Evolutionary conservation across 2,113 vertebrate genomes (phyloP).

Genomic region (Typhlomys cinereus): DNA sequence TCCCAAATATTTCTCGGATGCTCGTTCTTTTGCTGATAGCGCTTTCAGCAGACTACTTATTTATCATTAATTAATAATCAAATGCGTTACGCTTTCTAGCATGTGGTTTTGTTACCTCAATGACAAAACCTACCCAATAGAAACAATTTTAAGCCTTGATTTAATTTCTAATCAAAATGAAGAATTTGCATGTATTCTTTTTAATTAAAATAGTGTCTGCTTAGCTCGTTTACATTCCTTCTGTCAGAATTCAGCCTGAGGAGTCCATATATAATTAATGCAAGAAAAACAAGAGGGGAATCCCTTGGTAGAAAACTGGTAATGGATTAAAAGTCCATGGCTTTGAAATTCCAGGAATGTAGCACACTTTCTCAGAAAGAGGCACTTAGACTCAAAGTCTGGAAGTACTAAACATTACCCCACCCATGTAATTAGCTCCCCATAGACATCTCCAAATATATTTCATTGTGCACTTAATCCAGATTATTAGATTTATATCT

Average conservation of each 20-base stretch:
- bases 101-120: constrained; percentile 70
- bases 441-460: background rate
- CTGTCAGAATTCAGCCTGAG: constrained; percentile 79
- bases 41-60: constrained; percentile 15
- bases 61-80: constrained; percentile 62
- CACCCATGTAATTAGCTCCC: constrained; percentile 63
- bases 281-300: constrained; percentile 81
- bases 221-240: constrained; percentile 79
- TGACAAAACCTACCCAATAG: constrained; percentile 57
- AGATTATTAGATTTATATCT: constrained; percentile 35
- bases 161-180: constrained; percentile 55
- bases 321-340: constrained; percentile 77
- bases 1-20: constrained; percentile 47
- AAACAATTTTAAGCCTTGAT: constrained; percentile 61
- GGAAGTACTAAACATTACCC: constrained; percentile 32
- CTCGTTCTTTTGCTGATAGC: constrained; percentile 6
- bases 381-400: constrained; percentile 60
- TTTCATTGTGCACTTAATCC: constrained; percentile 43
- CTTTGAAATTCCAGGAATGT: constrained; percentile 76
- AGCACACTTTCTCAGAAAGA: constrained; percentile 71
- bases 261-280: constrained; percentile 84
- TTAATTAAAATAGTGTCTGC: constrained; percentile 74
- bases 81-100: constrained; percentile 66
- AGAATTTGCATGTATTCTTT: constrained; percentile 59
- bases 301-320: constrained; percentile 79